phyloP scores from a whole-genome alignment of 2,113 vertebrate species.

The Catharus fuscescens region DNA sequence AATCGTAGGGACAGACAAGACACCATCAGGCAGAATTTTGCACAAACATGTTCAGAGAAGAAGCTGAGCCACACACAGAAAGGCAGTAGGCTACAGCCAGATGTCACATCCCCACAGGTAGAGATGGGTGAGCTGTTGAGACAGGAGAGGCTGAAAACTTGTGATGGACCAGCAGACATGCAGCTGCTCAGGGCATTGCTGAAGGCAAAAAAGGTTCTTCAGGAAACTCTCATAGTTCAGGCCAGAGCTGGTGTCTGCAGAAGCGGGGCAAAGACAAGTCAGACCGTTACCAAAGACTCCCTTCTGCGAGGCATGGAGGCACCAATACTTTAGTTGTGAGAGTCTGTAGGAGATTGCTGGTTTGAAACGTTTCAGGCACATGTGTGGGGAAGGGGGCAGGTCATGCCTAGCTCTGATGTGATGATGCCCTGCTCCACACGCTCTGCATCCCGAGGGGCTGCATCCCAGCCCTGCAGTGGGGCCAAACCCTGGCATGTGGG shows the following conservation, averaged over 20 bases:
- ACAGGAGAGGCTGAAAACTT: not conserved
- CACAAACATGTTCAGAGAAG: fast-evolving
- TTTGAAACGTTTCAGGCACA: not conserved
- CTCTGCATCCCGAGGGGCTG: too few species aligned
- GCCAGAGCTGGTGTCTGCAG: not conserved
- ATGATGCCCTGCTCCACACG: fast-evolving
- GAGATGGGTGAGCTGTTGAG: not conserved
- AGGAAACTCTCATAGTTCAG: not conserved
- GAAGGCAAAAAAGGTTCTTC: not conserved
- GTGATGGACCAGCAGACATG: fast-evolving
- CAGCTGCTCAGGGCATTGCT: fast-evolving
- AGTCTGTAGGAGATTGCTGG: not conserved
- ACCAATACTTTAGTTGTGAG: fast-evolving
- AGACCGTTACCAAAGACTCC: not conserved
- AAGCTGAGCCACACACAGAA: not conserved
- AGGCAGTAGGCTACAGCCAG: not conserved
- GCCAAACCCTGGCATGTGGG: not conserved
- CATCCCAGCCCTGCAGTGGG: fast-evolving
- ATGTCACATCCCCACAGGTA: fast-evolving
- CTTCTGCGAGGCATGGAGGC: fast-evolving
- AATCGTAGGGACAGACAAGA: not conserved
- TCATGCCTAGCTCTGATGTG: not conserved
- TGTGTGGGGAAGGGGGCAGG: not conserved
- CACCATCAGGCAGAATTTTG: not conserved
- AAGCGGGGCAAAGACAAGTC: fast-evolving